Conservation (phyloP, 53 echinoderm and acorn worm species). For the Antedon mediterranea region DNA sequence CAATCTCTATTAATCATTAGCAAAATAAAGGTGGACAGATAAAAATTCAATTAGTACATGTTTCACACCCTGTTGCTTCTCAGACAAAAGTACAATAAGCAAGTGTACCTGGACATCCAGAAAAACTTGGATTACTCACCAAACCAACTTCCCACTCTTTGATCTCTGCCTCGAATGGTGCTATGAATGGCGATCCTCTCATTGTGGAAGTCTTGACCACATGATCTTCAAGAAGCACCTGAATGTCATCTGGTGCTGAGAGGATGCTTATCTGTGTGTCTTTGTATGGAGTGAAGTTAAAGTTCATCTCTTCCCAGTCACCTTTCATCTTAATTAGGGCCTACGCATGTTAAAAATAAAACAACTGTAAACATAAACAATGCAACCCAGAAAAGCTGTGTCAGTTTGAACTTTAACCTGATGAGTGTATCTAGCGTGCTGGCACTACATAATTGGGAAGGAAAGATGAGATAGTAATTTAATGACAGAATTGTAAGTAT, state of each 20-base stretch:
- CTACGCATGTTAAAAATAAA: conserved; percentile 8
- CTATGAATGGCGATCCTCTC: conserved; percentile 87
- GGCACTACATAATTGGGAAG: too few relatives aligned
- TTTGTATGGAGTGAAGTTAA: conserved; percentile 85
- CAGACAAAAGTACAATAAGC: too few relatives aligned
- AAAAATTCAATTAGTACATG: too few relatives aligned
- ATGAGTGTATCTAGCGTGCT: too few relatives aligned
- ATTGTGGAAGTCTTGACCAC: conserved; percentile 92
- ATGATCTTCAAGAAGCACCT: conserved; percentile 88
- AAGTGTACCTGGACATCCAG: too few relatives aligned
- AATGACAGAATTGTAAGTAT: not conserved
- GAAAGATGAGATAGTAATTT: not conserved
- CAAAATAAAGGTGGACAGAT: too few relatives aligned
- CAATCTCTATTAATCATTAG: too few relatives aligned
- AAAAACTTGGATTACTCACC: conserved; percentile 32
- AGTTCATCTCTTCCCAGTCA: conserved; percentile 70
- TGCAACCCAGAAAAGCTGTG: not conserved
- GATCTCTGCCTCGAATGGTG: conserved; percentile 66
- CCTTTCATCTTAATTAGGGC: conserved; percentile 77
- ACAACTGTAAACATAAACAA: not conserved
- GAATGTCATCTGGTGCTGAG: conserved; percentile 76
- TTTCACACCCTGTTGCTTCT: too few relatives aligned
- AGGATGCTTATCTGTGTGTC: conserved; percentile 75
- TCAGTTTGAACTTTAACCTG: too few relatives aligned
- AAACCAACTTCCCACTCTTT: conserved; percentile 76